Evolutionary conservation across 2,113 vertebrate species (phyloP).

Genomic region (Nannospalax galili): DNA sequence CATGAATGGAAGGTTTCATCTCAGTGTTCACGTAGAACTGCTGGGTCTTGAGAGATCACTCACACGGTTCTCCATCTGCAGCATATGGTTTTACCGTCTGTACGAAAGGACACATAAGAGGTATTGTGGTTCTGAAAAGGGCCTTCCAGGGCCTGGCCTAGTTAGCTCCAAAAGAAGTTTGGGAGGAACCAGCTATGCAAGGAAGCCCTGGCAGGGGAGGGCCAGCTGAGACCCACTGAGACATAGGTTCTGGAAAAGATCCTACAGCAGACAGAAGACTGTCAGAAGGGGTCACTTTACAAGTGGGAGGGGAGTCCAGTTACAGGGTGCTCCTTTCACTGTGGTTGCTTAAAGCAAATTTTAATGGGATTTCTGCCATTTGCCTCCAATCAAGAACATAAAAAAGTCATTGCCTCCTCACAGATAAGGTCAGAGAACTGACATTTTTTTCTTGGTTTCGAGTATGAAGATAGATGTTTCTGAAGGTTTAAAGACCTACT

Average conservation of each 20-base stretch:
- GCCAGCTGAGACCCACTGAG: background rate
- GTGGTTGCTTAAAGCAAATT: background rate
- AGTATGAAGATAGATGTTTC: background rate
- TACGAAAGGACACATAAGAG: background rate
- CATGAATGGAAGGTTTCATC: too few relatives aligned
- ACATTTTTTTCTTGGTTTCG: background rate
- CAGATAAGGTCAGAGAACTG: background rate
- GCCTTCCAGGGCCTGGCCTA: background rate
- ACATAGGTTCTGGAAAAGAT: background rate
- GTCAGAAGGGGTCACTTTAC: rapidly evolving
- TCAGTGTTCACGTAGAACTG: too few relatives aligned
- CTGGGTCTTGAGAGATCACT: too few relatives aligned
- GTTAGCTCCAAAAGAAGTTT: background rate
- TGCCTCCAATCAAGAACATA: background rate
- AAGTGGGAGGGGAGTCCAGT: background rate
- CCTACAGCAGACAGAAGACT: background rate
- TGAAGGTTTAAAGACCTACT: background rate
- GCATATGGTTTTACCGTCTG: background rate
- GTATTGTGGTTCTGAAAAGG: background rate
- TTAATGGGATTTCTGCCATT: constrained; percentile 33
- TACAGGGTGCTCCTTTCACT: background rate
- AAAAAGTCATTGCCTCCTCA: background rate
- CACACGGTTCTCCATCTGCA: background rate
- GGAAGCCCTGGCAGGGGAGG: background rate
- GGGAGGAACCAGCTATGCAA: background rate